Evolutionary conservation across 2,113 vertebrate species (phyloP).

Genomic region (Tragelaphus imberbis): DNA sequence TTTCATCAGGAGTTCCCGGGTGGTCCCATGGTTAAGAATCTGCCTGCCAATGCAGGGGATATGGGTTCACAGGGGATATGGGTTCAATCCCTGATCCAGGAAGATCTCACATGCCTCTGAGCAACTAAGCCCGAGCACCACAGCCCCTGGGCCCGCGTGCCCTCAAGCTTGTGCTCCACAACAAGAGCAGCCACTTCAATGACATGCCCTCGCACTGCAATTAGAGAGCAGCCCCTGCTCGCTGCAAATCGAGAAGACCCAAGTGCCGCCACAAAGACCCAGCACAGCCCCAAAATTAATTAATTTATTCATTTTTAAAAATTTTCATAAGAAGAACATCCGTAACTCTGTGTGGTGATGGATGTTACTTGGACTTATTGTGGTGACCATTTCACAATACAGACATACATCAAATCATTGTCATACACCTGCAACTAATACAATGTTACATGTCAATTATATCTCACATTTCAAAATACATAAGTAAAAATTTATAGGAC

Average conservation of each 20-base stretch:
- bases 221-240: not conserved
- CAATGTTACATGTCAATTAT: not conserved
- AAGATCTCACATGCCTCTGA: not conserved
- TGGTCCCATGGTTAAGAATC: not conserved
- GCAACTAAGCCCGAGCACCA: not conserved
- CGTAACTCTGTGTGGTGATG: not conserved
- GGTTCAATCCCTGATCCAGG: not conserved
- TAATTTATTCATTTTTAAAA: not conserved
- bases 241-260: not conserved
- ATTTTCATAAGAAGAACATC: not conserved
- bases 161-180: not conserved
- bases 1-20: not conserved
- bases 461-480: not conserved
- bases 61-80: not conserved
- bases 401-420: not conserved
- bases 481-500: not conserved
- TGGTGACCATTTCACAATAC: not conserved
- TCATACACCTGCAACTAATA: not conserved
- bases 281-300: not conserved
- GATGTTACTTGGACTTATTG: not conserved
- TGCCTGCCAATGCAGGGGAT: not conserved
- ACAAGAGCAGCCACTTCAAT: not conserved
- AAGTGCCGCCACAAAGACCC: not conserved
- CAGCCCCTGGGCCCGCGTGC: not conserved
- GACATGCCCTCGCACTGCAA: not conserved